Base-by-base conservation (phyloP, 2,113 vertebrate species). In the Corythornis cristatus region DNA sequence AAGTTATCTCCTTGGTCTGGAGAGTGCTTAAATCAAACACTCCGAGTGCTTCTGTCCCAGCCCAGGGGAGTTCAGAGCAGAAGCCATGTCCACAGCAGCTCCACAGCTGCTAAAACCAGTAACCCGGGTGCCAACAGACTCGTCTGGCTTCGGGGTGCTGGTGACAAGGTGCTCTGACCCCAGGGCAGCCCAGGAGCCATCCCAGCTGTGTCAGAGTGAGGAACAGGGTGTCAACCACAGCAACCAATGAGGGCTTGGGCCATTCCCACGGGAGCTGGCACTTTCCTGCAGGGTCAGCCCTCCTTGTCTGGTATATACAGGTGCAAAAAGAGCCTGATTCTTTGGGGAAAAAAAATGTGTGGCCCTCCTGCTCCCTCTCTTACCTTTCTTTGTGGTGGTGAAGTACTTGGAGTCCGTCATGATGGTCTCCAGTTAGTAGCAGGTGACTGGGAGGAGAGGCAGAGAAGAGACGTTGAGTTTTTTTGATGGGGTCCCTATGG, bases 381-480 rank as follows among this genome's bases (percentile, higher is more conserved):
- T 92, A 99, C 99, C 99, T 99, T 99, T 99, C 97, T 99, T 99
- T 37, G 99, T 99, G 45, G 99, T 99, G 93, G 99, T 99, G 97
- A 99, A 99, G 93, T 99, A 99, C 97, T 99, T 99, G 6, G 99
- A 99, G 98, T 99, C 99, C 0, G 99, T 99, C 99, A 99, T 99
- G 95, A 99, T 99, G 98, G 98, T 86, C 86, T 89, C 88, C 95
- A 92, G 91, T 31, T 64, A 74, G 93, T 60, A 15, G 89, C 73
- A 83, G 21, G 65, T 77, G 26, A 93, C 98, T 98, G 97, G 19
- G 83, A 92, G n/a, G 79, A 95, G 48, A 97, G 25, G 76, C 43
- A 84, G 56, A 66, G 15, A 90, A 74, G 88, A 31, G 65, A 46
- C 26, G 40, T 4, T 89, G 31, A 3, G 14, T 33, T 29, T 21